A percentile compares a stretch with the other conserved stretches of the same genome.
These are phyloP conservation scores for Drosophila planitibia DNA, from an alignment of 2,888 invertebrate genomes.

Conservation along the genomic window DNA sequence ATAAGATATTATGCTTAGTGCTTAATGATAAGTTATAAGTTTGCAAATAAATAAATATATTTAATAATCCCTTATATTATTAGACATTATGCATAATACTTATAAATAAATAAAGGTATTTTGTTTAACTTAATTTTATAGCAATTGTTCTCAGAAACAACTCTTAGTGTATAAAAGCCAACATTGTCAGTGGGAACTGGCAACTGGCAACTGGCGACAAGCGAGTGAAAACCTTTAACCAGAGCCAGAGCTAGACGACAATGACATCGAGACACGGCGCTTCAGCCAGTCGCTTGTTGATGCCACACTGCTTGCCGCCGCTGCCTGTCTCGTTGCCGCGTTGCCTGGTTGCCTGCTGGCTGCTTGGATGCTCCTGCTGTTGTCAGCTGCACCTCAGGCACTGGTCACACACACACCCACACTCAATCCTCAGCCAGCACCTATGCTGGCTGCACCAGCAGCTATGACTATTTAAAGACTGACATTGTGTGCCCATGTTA, in stretches of 20 bases:
- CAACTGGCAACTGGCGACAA: slow-evolving; percentile 27
- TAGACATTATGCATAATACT: not conserved
- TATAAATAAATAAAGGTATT: not conserved
- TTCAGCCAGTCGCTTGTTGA: slow-evolving; percentile 34
- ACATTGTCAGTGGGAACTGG: slow-evolving; percentile 41
- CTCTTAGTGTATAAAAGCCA: slow-evolving; percentile 48
- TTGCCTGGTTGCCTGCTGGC: not conserved
- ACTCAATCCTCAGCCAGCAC: not conserved
- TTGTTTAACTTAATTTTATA: not conserved
- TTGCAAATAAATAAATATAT: not conserved
- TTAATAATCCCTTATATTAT: not conserved
- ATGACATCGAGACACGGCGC: slow-evolving; percentile 43
- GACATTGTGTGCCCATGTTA: slow-evolving; percentile 65
- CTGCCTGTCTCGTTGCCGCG: not conserved
- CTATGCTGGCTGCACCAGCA: too few relatives aligned
- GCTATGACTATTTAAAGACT: slow-evolving; percentile 71
- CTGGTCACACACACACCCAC: slow-evolving; percentile 12
- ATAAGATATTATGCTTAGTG: too few relatives aligned
- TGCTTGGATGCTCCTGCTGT: slow-evolving; percentile 26
- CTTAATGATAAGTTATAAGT: not conserved
- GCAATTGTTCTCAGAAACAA: not conserved
- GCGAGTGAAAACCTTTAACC: slow-evolving; percentile 40
- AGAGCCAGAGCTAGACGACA: slow-evolving; percentile 43
- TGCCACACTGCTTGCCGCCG: not conserved
- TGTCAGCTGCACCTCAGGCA: slow-evolving; percentile 52